Base-by-base conservation (phyloP, 23 tunicate species). In the Clavelina lepadiformis region DNA sequence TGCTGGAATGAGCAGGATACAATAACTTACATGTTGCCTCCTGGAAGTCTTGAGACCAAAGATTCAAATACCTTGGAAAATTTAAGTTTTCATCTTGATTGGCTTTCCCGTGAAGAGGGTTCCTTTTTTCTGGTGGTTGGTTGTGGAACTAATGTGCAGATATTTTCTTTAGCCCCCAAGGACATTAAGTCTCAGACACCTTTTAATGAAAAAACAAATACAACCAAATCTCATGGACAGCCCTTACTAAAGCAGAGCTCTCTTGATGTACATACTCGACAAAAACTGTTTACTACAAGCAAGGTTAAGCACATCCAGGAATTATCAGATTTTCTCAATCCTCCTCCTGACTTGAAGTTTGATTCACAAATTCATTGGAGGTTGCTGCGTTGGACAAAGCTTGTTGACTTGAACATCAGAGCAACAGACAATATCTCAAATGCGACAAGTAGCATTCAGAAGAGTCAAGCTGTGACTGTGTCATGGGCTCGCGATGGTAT, bases 401-500 rank as follows among this genome's bases (percentile, higher is more conserved):
- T 80, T 34, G 47, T 62, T 18, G 77, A 70, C 8, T 57, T 71
- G 23, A 61, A 51, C n/a, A n/a, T n/a, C n/a, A n/a, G n/a, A n/a
- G n/a, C n/a, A n/a, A n/a, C n/a, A n/a, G n/a, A n/a, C n/a, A n/a
- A n/a, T 54, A 52, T 70, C 15, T 28, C 23, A 19, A 21, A 19
- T 33, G 18, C 76, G 3, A 56, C 27, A 3, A 73, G 41, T 38
- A 38, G n/a, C 30, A 45, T 37, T 45, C 62, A 21, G 29, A 29
- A 7, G 18, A 26, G 35, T 32, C 31, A 31, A 33, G 28, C 73
- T 46, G 65, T 75, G 0, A 71, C 65, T 26, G 83, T 89, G 26
- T 89, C 97, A n/a, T 89, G 97, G 97, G 83, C 80, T n/a, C 35
- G 83, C 30, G 97, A 72, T 58, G 97, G 97, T 3, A 41, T 89